Evolutionary conservation across 1,140 invertebrate species (phyloP), one percentile per base, ranked within the genome.

Genomic region (Eriocheir sinensis): DNA sequence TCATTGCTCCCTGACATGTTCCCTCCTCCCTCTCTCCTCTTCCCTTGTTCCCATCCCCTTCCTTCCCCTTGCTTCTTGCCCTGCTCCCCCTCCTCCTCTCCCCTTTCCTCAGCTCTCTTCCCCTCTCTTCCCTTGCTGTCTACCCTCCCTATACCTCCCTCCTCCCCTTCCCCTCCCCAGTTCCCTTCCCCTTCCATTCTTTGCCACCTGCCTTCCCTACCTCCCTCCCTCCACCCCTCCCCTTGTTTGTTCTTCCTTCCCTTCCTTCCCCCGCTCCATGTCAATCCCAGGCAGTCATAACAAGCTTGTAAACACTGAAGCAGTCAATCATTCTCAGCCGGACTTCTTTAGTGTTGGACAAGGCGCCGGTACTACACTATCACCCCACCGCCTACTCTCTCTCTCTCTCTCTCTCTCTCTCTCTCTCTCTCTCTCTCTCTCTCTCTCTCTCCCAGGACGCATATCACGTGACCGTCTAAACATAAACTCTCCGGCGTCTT

Each of bases 321-420:
- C 60, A 72, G 21, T 2, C n/a, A 3, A 72, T 72, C 21, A 72
- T 21, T 72, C 60, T n/a, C 21, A 72, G 60, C 27, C 21, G n/a
- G 60, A 72, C 60, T 4, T n/a, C n/a, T 4, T 27, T 21, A 21
- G 60, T 72, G 17, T 21, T 2, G 27, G 60, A n/a, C 27, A 4
- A 72, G 27, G 60, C 17, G 21, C 60, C 60, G n/a, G 21, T 15
- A 48, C 44, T 15, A n/a, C n/a, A n/a, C 53, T 60, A 3, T 60
- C 53, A 21, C 21, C 17, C 8, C 27, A 3, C 27, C 53, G 9
- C 53, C n/a, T n/a, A n/a, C 60, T 72, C 60, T 72, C 60, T 72
- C 60, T 72, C 60, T 72, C 60, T 72, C 60, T 72, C 60, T 72
- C 60, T 72, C 60, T 72, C 60, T 72, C 60, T 72, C 60, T 72